A percentile compares a stretch with the other conserved stretches of the same genome.
phyloP scores from a whole-genome alignment of 1,140 invertebrate species.

The Ladona fulva region DNA sequence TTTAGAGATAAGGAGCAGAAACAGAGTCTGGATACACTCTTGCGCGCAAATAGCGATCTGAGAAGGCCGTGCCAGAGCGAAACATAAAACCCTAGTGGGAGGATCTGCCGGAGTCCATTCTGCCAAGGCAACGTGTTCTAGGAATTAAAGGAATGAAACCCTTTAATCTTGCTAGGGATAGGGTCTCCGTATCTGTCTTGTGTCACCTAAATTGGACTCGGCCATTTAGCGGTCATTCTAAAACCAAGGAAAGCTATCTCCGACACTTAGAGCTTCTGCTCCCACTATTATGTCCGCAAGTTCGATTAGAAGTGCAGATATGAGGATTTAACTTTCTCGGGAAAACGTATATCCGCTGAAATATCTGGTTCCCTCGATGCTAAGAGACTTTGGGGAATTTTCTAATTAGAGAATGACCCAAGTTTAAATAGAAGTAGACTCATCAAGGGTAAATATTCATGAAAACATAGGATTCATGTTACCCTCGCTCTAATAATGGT shows the following conservation, averaged over 20 bases:
- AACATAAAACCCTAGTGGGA: not conserved
- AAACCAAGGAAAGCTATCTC: not conserved
- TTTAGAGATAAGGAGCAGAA: no score
- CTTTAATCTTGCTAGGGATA: not conserved
- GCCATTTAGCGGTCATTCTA: not conserved
- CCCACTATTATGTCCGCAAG: no score
- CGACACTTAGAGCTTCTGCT: not conserved
- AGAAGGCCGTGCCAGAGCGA: not conserved
- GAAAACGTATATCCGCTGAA: no score
- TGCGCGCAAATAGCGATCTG: not conserved
- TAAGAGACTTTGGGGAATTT: no score
- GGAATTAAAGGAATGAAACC: slow-evolving; percentile 5
- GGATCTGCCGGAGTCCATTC: not conserved
- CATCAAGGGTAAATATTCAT: no score
- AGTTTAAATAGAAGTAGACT: no score
- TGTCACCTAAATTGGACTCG: not conserved
- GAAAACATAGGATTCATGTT: no score
- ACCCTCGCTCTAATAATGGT: no score
- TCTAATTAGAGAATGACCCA: no score
- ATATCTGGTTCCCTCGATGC: no score
- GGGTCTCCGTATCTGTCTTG: not conserved
- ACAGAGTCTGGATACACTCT: not conserved
- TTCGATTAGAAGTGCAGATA: no score
- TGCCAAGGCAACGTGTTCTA: not conserved
- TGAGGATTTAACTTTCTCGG: no score